Percentiles rank a stretch among this genome's conserved stretches.
Evolutionary conservation across 2,888 invertebrate species (phyloP).

Genomic region (Morpho helenor): DNA sequence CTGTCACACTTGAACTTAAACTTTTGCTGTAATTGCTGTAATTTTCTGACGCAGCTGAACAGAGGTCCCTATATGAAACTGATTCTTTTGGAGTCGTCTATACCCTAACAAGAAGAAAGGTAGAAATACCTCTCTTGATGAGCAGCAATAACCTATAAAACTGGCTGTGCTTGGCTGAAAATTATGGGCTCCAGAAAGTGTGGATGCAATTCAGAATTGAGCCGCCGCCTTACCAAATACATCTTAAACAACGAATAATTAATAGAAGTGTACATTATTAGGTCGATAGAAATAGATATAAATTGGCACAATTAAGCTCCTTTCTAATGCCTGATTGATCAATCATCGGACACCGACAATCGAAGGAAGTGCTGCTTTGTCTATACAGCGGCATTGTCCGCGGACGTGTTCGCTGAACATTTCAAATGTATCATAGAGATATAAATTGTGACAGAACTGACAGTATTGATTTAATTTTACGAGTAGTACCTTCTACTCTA

Average conservation of each 20-base stretch:
- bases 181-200: no score
- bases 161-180: no score
- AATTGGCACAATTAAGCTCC: constrained; percentile 68
- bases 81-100: no score
- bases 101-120: no score
- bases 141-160: no score
- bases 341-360: constrained; percentile 68
- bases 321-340: constrained; percentile 75
- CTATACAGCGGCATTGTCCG: constrained; percentile 49
- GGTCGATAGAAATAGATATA: constrained; percentile 65
- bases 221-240: no score
- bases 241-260: no score
- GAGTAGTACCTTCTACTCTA: no score
- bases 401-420: constrained; percentile 50
- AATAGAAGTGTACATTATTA: constrained; percentile 6
- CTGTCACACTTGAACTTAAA: no score
- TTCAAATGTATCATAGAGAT: constrained; percentile 37
- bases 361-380: constrained; percentile 64
- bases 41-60: neutral
- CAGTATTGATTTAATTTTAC: neutral
- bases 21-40: neutral
- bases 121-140: no score
- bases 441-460: constrained; percentile 10
- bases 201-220: no score
- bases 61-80: no score